Base-by-base conservation (phyloP, 2,797 vertebrate genomes). In the Channa striata region DNA sequence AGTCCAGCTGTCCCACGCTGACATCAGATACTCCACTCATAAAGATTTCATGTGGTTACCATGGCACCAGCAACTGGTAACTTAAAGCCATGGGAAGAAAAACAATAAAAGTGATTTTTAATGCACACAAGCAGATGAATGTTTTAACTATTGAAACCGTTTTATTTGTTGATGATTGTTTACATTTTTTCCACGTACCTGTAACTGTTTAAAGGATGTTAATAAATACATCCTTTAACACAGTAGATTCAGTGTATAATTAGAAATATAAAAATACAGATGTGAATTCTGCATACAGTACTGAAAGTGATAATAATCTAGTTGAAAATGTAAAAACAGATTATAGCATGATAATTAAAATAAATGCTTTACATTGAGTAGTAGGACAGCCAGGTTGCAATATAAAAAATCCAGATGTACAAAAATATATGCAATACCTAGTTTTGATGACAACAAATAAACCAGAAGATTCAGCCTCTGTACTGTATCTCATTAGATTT, bases 41-140 rank as follows among this genome's bases (percentile, higher is more conserved):
- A 64, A 87, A 92, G 82, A 84, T 91, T 95, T 93, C 61, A 94
- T 89, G 86, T 42, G 63, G 78, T 88, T 86, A 85, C 78, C 70
- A 74, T 68, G 73, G 64, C 86, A 47, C 64, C 59, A 21, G 80
- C 77, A 58, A 64, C 53, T 51, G 52, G 85, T 68, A 88, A 89
- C 83, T 66, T 67, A 46, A 92, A 70, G 85, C 90, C 77, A 53
- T 44, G 69, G 54, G 77, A 70, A 74, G 37, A 39, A 49, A 71
- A 60, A 51, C 54, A 81, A 65, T 57, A 42, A 75, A 72, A 65
- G 76, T 20, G 65, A 81, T 3, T 83, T 80, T 80, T 67, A 51
- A 52, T 54, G 46, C 51, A 62, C 51, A 53, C 71, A 71, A 80
- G 61, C 74, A 83, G 69, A 56, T 62, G 81, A 68, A 51, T 61